phyloP scores from a whole-genome alignment of 2,113 vertebrate species.

The Amazona vittata region DNA sequence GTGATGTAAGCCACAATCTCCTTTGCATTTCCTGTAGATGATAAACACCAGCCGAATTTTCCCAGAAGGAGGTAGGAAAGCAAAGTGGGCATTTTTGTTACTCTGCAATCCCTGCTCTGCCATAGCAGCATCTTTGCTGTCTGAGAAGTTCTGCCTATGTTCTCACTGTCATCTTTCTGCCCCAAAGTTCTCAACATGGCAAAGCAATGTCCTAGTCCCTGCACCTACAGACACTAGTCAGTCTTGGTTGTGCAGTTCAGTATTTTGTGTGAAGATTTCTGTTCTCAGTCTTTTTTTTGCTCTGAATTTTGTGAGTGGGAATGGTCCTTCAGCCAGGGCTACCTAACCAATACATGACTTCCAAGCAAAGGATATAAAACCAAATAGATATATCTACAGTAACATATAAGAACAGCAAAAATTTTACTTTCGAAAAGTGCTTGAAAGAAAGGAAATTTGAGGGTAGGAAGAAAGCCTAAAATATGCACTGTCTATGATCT shows the following conservation, averaged over 20 bases:
- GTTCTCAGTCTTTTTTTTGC: neutral
- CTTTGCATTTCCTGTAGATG: neutral
- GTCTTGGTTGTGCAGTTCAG: neutral
- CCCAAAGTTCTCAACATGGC: neutral
- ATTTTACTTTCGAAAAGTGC: neutral
- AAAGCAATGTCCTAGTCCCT: neutral
- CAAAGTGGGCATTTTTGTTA: neutral
- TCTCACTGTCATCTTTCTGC: neutral
- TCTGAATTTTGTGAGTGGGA: neutral
- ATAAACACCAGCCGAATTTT: neutral
- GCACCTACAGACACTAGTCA: neutral
- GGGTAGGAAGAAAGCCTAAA: neutral
- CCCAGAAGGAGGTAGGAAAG: neutral
- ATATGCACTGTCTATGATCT: neutral
- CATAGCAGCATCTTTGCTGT: fast-evolving
- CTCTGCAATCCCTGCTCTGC: neutral
- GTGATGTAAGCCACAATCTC: neutral
- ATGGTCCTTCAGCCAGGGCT: neutral
- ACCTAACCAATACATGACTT: neutral
- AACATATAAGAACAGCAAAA: neutral
- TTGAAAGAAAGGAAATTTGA: neutral
- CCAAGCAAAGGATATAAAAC: neutral
- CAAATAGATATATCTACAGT: neutral
- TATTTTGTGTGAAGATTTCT: neutral
- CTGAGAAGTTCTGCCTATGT: neutral